Conservation (phyloP, 2,797 vertebrate genomes). For the Ambastaia sidthimunki region DNA sequence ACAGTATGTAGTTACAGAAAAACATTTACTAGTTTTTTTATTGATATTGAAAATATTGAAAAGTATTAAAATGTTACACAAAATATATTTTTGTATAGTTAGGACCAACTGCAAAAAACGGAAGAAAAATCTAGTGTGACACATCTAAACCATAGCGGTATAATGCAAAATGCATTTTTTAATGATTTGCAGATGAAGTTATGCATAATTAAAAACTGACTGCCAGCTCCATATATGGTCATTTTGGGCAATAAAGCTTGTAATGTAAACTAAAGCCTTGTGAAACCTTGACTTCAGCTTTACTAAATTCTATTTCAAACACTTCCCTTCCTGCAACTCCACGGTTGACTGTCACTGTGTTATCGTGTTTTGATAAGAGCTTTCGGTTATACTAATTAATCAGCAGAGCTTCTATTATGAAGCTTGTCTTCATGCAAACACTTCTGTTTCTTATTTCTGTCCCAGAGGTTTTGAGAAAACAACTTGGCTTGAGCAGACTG, state of each 20-base stretch:
- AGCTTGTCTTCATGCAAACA: not conserved
- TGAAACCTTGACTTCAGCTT: not conserved
- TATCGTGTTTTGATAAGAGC: constrained; percentile 3
- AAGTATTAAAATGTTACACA: too few species aligned
- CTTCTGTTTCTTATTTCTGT: constrained; percentile 1
- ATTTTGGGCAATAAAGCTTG: not conserved
- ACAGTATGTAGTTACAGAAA: too few species aligned
- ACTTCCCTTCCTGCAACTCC: not conserved
- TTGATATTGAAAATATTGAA: too few species aligned
- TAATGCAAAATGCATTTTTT: not conserved
- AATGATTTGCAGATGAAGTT: not conserved
- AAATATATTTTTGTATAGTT: too few species aligned
- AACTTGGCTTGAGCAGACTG: constrained; percentile 18
- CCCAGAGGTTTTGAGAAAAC: constrained; percentile 2
- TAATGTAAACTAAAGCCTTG: not conserved
- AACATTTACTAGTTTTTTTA: too few species aligned
- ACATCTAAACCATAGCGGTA: too few species aligned
- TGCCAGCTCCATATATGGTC: not conserved
- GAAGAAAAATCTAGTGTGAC: too few species aligned
- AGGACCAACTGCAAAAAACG: too few species aligned
- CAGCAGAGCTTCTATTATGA: not conserved
- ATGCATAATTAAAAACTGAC: not conserved
- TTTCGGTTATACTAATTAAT: not conserved
- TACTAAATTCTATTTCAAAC: not conserved
- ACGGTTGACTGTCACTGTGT: not conserved